phyloP scores from a whole-genome alignment of 1,140 invertebrate genomes.

The Megathymus violae region DNA sequence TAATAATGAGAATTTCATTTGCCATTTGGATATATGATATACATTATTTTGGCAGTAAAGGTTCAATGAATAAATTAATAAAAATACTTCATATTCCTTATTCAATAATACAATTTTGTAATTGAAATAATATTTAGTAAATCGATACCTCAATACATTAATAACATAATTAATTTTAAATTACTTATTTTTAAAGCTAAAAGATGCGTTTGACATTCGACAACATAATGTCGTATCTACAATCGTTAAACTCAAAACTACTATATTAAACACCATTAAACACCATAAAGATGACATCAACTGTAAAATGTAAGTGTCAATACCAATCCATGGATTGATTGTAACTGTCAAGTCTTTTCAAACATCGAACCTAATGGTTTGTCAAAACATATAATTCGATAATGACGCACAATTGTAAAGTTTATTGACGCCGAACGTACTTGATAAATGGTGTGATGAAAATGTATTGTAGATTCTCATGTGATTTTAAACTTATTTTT shows the following conservation, averaged over 20 bases:
- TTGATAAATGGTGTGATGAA: constrained; percentile 72
- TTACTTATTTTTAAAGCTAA: too few species aligned
- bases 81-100: too few species aligned
- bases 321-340: constrained; percentile 58
- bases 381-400: constrained; percentile 77
- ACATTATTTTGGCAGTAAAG: too few species aligned
- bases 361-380: constrained; percentile 67
- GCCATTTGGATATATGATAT: too few species aligned
- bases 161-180: too few species aligned
- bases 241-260: constrained; percentile 40
- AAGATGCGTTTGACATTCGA: constrained; percentile 2
- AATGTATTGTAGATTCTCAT: constrained; percentile 57
- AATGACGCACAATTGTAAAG: constrained; percentile 60
- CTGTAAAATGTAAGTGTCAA: constrained; percentile 69
- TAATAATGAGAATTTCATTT: too few species aligned
- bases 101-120: too few species aligned
- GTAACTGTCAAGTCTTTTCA: constrained; percentile 59
- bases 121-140: too few species aligned
- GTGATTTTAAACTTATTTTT: constrained; percentile 31
- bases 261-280: constrained; percentile 57
- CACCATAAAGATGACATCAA: constrained; percentile 68
- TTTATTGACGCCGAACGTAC: constrained; percentile 48
- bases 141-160: too few species aligned
- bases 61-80: too few species aligned
- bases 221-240: neutral